Evolutionary conservation across 2,888 invertebrate species (phyloP).

Genomic region (Tipula confusa): DNA sequence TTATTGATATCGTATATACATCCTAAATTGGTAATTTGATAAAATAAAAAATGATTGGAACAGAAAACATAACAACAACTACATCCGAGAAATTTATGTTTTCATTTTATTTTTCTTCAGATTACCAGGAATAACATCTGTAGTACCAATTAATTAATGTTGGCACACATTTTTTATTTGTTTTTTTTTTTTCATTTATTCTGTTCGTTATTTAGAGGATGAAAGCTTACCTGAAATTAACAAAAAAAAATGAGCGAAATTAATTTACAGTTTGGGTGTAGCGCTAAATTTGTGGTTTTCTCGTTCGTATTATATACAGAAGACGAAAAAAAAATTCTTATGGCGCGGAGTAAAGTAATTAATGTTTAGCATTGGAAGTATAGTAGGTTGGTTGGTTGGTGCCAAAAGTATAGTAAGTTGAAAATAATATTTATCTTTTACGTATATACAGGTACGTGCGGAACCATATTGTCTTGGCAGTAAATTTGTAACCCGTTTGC

Average conservation of each 20-base stretch:
- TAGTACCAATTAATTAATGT: slow-evolving; percentile 25
- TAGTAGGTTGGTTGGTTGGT: background rate
- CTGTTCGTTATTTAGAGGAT: slow-evolving; percentile 20
- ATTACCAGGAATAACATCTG: background rate
- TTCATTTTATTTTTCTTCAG: background rate
- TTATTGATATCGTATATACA: background rate
- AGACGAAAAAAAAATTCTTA: too few relatives aligned
- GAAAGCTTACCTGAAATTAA: background rate
- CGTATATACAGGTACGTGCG: background rate
- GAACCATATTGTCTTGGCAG: background rate
- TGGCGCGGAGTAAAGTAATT: background rate
- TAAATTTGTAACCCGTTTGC: background rate
- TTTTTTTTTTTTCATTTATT: background rate
- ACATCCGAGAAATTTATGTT: background rate
- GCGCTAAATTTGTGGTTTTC: slow-evolving; percentile 8
- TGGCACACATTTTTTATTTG: background rate
- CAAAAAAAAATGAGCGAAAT: background rate
- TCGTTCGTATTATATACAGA: background rate
- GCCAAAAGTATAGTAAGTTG: background rate
- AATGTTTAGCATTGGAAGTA: background rate
- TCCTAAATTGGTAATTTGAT: background rate
- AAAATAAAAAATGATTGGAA: background rate
- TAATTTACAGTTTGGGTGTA: slow-evolving; percentile 16
- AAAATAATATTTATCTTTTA: background rate
- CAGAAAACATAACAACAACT: background rate